A percentile compares a stretch with the other conserved stretches of the same genome.
phyloP scores from a whole-genome alignment of 2,888 invertebrate species.

The Nineta flava region DNA sequence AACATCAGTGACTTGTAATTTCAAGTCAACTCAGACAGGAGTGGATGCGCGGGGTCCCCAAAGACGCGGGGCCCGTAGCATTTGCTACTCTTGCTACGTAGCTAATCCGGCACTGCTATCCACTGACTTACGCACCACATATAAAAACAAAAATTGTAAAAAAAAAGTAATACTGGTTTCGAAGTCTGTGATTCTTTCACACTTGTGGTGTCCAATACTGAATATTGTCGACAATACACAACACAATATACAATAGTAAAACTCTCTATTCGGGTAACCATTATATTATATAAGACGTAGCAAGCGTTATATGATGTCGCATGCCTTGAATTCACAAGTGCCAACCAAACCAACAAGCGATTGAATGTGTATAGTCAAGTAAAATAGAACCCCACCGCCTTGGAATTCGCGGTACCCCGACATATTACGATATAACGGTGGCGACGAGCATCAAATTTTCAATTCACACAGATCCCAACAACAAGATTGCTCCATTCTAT shows the following conservation, averaged over 20 bases:
- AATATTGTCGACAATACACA: neutral
- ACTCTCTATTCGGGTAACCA: neutral
- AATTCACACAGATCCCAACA: constrained; percentile 4
- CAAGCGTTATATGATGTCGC: neutral
- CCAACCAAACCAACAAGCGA: constrained; percentile 4
- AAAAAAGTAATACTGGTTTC: neutral
- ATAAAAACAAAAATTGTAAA: too few relatives aligned
- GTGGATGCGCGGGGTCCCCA: too few relatives aligned
- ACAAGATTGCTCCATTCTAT: constrained; percentile 6
- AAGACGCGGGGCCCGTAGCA: too few relatives aligned
- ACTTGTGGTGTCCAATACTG: neutral
- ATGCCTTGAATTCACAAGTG: constrained; percentile 7
- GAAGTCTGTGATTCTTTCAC: neutral
- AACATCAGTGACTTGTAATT: too few relatives aligned
- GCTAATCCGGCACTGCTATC: too few relatives aligned
- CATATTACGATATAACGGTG: neutral
- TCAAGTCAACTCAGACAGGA: too few relatives aligned
- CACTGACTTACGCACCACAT: too few relatives aligned
- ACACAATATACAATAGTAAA: neutral
- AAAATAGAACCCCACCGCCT: neutral
- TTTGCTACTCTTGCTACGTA: too few relatives aligned
- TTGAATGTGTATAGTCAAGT: neutral
- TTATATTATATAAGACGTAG: constrained; percentile 3
- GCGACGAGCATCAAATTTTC: constrained; percentile 5
- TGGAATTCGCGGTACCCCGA: constrained; percentile 1